Evolutionary conservation across 92 coral and sea anemone species (phyloP), one percentile per base, ranked within the genome.

Genomic region (Umimayanthus kanabou): DNA sequence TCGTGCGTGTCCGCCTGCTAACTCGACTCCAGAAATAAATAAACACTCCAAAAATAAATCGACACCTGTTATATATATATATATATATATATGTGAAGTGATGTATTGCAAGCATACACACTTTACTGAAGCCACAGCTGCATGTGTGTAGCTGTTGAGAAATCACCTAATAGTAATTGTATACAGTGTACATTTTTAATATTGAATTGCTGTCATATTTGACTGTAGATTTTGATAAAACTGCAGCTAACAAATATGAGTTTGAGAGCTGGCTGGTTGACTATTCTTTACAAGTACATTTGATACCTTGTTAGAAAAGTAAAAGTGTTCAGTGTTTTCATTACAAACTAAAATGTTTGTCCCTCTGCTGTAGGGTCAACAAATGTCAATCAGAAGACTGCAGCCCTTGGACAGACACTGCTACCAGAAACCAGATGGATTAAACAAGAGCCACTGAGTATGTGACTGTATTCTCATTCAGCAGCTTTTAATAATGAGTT

Each of bases 361-460:
- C 39, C 77, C 37, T 73, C 43, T 53, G 1, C 45, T 45, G 28
- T 53, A 82, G 86, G 47, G 16, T 66, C 86, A 4, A 67, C 86
- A 82, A 67, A 47, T 26, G 58, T 43, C 29, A 28, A n/a, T 9
- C 53, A 42, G 23, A 69, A 82, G 10, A 45, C 39, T 40, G 28
- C 39, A 1, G 28, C 61, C 20, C 53, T 42, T 5, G 58, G 76
- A 25, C 76, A 82, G n/a, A 28, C 53, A 65, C 16, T 82, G 23
- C 64, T 82, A 6, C 58, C 77, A 66, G 77, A 82, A 43, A 47
- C 61, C 47, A 82, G 73, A 26, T 82, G 86, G 86, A 67, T 67
- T 66, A 82, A 82, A 40, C 76, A 82, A 42, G 86, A 82, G 28
- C 76, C 86, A 67, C 64, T 66, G 2, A 82, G 86, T 82, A 82